Evolutionary conservation across 2,888 invertebrate genomes (phyloP).

Genomic region (Andrena praecox): DNA sequence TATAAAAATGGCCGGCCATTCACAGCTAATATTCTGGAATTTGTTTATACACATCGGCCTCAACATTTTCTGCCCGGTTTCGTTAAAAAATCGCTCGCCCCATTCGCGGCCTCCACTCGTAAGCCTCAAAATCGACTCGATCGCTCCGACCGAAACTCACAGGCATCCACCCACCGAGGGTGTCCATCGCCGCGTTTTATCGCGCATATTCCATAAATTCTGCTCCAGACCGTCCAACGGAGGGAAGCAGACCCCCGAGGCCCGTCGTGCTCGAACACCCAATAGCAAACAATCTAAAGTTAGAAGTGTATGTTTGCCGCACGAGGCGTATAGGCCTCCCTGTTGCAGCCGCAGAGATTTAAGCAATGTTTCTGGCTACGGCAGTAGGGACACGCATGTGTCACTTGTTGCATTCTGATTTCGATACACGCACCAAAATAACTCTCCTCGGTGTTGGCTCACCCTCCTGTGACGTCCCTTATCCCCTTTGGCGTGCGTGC

Average conservation of each 20-base stretch:
- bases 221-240: neutral
- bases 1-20: too few relatives aligned
- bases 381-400: conserved; percentile 70
- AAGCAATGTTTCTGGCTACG: conserved; percentile 65
- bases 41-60: too few relatives aligned
- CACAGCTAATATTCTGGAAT: too few relatives aligned
- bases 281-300: conserved; percentile 55
- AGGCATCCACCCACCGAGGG: neutral
- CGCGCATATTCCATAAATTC: conserved; percentile 7
- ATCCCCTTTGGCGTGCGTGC: conserved; percentile 59
- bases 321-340: conserved; percentile 39
- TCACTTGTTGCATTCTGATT: conserved; percentile 83
- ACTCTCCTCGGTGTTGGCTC: conserved; percentile 67
- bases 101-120: too few relatives aligned
- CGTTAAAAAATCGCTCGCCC: too few relatives aligned
- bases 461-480: conserved; percentile 47
- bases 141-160: neutral
- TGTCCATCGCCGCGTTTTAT: too few relatives aligned
- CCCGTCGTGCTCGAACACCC: conserved; percentile 36
- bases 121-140: too few relatives aligned
- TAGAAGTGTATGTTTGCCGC: conserved; percentile 57
- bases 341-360: conserved; percentile 52
- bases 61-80: too few relatives aligned
- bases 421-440: conserved; percentile 79
- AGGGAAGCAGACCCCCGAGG: conserved; percentile 10